Evolutionary conservation across 2,797 vertebrate species (phyloP).

Genomic region (Sebastes hubbsi): DNA sequence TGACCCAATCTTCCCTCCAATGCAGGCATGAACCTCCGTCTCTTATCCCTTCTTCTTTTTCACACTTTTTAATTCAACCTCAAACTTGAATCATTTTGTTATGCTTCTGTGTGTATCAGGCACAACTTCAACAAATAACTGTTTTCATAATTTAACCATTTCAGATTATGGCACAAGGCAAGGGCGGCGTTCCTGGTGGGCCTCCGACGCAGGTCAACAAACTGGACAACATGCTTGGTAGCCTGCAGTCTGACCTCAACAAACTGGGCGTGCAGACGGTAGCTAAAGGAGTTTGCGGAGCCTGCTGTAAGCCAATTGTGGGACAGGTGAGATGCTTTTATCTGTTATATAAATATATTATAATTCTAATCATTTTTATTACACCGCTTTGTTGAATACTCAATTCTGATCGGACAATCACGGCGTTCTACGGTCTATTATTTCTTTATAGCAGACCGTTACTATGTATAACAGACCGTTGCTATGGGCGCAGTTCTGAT

Average conservation of each 20-base stretch:
- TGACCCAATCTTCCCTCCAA: conserved; percentile 83
- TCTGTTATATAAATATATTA: background rate
- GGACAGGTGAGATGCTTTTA: conserved; percentile 86
- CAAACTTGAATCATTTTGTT: background rate
- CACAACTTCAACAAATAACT: conserved; percentile 29
- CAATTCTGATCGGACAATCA: too few relatives aligned
- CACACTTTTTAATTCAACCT: background rate
- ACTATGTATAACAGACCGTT: too few relatives aligned
- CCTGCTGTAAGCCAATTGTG: conserved; percentile 96
- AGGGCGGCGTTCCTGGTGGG: conserved; percentile 79
- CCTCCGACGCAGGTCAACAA: conserved; percentile 93
- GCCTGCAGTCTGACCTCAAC: conserved; percentile 95
- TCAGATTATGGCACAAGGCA: conserved; percentile 94
- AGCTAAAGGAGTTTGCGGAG: conserved; percentile 96
- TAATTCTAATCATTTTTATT: background rate
- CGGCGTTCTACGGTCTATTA: too few relatives aligned
- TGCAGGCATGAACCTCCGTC: conserved; percentile 84
- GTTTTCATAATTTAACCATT: conserved; percentile 19
- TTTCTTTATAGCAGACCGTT: too few relatives aligned
- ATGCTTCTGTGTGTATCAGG: background rate
- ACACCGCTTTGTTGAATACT: too few relatives aligned
- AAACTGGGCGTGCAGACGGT: conserved; percentile 94
- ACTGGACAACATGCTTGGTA: conserved; percentile 96
- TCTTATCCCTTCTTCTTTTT: conserved; percentile 36
- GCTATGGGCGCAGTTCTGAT: too few relatives aligned